A percentile compares a stretch with the other conserved stretches of the same genome.
Conservation (phyloP, 2,113 vertebrate species). For the Megaceryle torquata region DNA sequence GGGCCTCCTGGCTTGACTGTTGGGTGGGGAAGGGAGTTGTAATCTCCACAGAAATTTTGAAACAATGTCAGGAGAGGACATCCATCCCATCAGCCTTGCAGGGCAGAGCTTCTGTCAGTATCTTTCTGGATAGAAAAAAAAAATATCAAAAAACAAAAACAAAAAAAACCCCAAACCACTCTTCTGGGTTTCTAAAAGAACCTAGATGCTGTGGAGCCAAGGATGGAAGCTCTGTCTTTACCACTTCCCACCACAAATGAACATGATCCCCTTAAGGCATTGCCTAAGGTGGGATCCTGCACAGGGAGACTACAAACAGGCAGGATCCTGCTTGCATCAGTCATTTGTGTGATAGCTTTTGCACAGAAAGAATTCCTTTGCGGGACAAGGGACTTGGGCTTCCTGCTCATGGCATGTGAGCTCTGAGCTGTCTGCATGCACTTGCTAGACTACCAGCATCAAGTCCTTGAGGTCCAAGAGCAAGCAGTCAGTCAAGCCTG, state of each 20-base stretch:
- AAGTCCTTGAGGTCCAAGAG: not conserved
- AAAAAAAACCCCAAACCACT: not conserved
- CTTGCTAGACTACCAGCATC: rapidly evolving
- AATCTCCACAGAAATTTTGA: not conserved
- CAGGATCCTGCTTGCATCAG: not conserved
- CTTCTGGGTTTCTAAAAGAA: not conserved
- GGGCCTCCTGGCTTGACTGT: not conserved
- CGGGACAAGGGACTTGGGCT: not conserved
- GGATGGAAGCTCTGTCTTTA: not conserved
- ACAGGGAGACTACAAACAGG: not conserved
- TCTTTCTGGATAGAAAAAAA: not conserved
- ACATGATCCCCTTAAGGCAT: not conserved
- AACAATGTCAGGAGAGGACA: not conserved
- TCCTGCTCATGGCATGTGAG: not conserved
- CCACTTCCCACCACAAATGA: not conserved
- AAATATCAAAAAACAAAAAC: not conserved
- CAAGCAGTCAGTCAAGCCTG: not conserved
- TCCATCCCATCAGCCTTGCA: not conserved
- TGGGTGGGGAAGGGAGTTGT: not conserved
- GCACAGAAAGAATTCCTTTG: not conserved
- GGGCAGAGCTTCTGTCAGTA: not conserved
- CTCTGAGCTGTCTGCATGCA: not conserved
- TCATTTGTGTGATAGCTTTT: not conserved
- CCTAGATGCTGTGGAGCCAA: not conserved
- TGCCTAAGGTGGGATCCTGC: not conserved